Evolutionary conservation across 2,113 vertebrate genomes (phyloP).

Genomic region (Alectura lathami): DNA sequence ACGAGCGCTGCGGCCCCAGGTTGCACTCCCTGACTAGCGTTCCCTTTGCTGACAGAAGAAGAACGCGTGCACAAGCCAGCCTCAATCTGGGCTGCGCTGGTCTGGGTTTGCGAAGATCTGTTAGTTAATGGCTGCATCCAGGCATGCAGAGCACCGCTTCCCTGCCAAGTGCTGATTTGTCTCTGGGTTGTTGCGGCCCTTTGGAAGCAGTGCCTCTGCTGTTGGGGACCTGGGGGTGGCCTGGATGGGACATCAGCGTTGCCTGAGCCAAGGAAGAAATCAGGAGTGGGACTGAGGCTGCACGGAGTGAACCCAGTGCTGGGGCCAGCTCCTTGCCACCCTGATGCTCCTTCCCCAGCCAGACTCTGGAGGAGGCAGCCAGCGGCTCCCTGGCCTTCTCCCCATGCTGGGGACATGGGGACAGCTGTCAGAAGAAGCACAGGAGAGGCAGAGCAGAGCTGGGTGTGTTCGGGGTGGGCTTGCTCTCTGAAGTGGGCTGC

Average conservation of each 20-base stretch:
- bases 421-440: rapidly evolving
- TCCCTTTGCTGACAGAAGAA: background rate
- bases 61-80: rapidly evolving
- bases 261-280: background rate
- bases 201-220: background rate
- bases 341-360: too few relatives aligned
- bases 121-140: background rate
- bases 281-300: background rate
- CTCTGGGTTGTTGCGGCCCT: background rate
- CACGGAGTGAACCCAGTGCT: background rate
- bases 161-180: background rate
- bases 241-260: background rate
- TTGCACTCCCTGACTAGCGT: background rate
- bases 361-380: background rate
- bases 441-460: background rate
- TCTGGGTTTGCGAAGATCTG: background rate
- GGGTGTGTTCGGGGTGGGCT: background rate
- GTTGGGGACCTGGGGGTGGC: background rate
- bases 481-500: background rate
- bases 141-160: background rate
- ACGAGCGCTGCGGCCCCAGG: background rate
- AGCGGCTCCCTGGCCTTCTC: background rate
- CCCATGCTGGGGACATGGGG: background rate
- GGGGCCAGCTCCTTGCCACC: background rate
- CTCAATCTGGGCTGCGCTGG: background rate